These are phyloP conservation scores for Formica aserva DNA, from an alignment of 2,888 invertebrate species.

Conservation along the genomic window DNA sequence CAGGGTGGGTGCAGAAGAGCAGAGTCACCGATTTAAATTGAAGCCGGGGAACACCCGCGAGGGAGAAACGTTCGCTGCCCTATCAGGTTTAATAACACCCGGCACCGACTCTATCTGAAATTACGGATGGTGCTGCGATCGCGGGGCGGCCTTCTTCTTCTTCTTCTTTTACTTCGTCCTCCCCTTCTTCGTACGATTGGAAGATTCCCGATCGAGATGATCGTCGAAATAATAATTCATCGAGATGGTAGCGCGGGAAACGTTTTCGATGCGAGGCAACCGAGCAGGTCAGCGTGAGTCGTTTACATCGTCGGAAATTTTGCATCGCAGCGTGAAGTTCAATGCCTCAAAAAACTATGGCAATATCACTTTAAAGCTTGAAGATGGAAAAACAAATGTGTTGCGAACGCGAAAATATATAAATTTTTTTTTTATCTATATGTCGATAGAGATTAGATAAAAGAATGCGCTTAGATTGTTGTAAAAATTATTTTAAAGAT, in stretches of 20 bases:
- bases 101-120: slow-evolving; percentile 74
- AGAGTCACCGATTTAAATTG: slow-evolving; percentile 85
- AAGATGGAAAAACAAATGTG: background rate
- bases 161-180: background rate
- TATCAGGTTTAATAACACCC: slow-evolving; percentile 77
- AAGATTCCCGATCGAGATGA: slow-evolving; percentile 57
- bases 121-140: slow-evolving; percentile 67
- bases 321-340: slow-evolving; percentile 11
- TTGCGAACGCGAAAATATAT: background rate
- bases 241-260: slow-evolving; percentile 52
- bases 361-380: background rate
- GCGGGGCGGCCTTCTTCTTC: slow-evolving; percentile 45
- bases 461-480: background rate
- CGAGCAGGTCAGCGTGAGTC: background rate
- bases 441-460: background rate
- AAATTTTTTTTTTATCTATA: background rate
- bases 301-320: slow-evolving; percentile 13
- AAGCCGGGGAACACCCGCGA: slow-evolving; percentile 80
- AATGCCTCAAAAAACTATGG: background rate
- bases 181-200: slow-evolving; percentile 28
- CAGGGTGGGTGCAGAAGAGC: slow-evolving; percentile 77
- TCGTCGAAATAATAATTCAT: slow-evolving; percentile 58
- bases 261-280: slow-evolving; percentile 25
- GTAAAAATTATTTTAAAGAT: background rate
- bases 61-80: slow-evolving; percentile 75